phyloP scores from a whole-genome alignment of 23 tunicate species.

The Halocynthia aurantium region DNA sequence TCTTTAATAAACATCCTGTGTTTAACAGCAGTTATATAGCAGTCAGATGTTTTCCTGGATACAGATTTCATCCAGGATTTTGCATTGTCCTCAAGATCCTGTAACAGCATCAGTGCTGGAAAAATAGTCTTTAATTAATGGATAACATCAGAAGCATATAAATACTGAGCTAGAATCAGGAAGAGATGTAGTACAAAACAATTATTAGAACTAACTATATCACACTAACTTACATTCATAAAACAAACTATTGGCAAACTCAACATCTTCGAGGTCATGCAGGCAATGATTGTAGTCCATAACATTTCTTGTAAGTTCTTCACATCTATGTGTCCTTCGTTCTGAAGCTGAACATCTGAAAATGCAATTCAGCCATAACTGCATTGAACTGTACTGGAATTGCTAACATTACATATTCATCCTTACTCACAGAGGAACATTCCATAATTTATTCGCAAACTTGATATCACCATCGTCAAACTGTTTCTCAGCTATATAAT shows the following conservation, averaged over 20 bases:
- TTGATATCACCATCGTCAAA: too few species aligned
- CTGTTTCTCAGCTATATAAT: too few species aligned
- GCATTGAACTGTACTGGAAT: too few species aligned
- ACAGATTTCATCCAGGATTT: background rate
- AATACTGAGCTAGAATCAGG: background rate
- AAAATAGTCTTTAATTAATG: background rate
- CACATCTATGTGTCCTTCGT: too few species aligned
- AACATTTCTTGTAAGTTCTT: background rate
- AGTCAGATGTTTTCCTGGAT: background rate
- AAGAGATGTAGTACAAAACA: background rate
- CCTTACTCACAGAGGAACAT: too few species aligned
- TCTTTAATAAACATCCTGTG: constrained; percentile 1
- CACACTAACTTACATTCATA: constrained; percentile 1
- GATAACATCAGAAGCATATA: background rate
- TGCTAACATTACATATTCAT: too few species aligned
- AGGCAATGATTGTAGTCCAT: background rate
- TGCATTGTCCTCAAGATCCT: constrained; percentile 5
- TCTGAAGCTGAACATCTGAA: too few species aligned
- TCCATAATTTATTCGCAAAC: too few species aligned
- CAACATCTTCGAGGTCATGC: background rate
- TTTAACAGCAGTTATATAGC: background rate
- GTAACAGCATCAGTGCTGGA: constrained; percentile 10
- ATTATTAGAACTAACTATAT: too few species aligned
- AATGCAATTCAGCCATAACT: too few species aligned
- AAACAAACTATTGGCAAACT: background rate